phyloP scores from a whole-genome alignment of 2,888 invertebrate species.

The Macaria liturata region DNA sequence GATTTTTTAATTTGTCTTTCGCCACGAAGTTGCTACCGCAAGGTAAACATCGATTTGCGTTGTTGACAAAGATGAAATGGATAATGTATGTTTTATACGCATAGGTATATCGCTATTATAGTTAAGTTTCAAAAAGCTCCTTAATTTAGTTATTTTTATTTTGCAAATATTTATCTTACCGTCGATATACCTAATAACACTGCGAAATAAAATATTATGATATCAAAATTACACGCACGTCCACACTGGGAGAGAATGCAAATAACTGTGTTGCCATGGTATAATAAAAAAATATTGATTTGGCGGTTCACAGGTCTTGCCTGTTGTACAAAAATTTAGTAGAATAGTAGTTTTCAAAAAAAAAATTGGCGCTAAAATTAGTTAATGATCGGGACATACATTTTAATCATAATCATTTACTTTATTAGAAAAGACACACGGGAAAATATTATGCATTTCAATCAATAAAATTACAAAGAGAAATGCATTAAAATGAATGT shows the following conservation, averaged over 20 bases:
- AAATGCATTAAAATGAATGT: too few species aligned
- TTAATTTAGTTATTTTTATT: not conserved
- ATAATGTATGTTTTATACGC: slow-evolving; percentile 15
- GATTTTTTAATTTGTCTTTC: slow-evolving; percentile 49
- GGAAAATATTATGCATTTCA: too few species aligned
- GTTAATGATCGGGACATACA: too few species aligned
- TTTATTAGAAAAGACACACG: too few species aligned
- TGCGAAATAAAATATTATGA: slow-evolving; percentile 19
- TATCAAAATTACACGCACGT: slow-evolving; percentile 30
- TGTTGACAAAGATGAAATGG: slow-evolving; percentile 38
- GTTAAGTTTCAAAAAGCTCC: not conserved
- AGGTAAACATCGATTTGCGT: slow-evolving; percentile 64
- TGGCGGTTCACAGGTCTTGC: slow-evolving; percentile 13
- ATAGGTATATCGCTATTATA: not conserved
- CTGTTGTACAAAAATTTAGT: slow-evolving; percentile 6
- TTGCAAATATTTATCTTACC: slow-evolving; percentile 24
- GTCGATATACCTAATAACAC: slow-evolving; percentile 2
- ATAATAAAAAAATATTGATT: slow-evolving; percentile 18
- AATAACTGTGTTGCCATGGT: slow-evolving; percentile 40
- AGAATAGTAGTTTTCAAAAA: slow-evolving; percentile 9
- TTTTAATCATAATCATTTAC: too few species aligned
- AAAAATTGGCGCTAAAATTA: too few species aligned
- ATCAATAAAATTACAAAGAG: too few species aligned
- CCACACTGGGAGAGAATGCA: slow-evolving; percentile 27
- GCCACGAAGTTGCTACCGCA: slow-evolving; percentile 31